A percentile compares a stretch with the other conserved stretches of the same genome.
Evolutionary conservation across 2,888 invertebrate species (phyloP).

Genomic region (Coelinius sp.): DNA sequence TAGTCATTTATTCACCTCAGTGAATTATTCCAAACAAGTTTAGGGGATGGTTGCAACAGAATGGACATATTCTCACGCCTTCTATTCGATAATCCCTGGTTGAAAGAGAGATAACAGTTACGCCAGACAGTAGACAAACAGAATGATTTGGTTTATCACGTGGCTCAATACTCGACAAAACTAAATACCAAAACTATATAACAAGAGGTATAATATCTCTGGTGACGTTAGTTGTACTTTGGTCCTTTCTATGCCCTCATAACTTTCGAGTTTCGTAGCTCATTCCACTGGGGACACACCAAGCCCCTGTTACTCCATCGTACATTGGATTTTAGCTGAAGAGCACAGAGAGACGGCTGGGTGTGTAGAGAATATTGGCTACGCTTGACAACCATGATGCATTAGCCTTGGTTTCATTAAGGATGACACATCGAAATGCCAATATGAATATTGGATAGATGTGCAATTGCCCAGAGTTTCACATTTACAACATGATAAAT

Average conservation of each 20-base stretch:
- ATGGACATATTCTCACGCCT: neutral
- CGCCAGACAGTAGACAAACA: neutral
- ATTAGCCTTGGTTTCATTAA: slow-evolving; percentile 34
- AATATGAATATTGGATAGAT: slow-evolving; percentile 16
- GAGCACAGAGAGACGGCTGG: neutral
- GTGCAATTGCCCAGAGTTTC: slow-evolving; percentile 26
- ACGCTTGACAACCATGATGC: slow-evolving; percentile 35
- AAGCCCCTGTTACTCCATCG: neutral
- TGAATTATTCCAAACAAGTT: neutral
- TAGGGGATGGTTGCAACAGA: neutral
- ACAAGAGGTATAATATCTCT: neutral
- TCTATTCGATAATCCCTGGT: neutral
- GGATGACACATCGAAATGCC: slow-evolving; percentile 34
- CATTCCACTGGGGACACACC: slow-evolving; percentile 31
- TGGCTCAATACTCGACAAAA: neutral
- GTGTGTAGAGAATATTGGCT: slow-evolving; percentile 19
- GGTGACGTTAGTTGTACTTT: neutral
- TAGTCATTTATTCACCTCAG: neutral
- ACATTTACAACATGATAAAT: slow-evolving; percentile 13
- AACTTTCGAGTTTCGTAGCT: slow-evolving; percentile 30
- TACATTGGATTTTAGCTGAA: slow-evolving; percentile 20
- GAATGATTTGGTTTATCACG: neutral
- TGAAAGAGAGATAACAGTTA: neutral
- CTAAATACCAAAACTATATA: neutral
- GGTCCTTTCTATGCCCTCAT: slow-evolving; percentile 8